Evolutionary conservation across 2,797 vertebrate genomes (phyloP).

Genomic region (Columba guinea): DNA sequence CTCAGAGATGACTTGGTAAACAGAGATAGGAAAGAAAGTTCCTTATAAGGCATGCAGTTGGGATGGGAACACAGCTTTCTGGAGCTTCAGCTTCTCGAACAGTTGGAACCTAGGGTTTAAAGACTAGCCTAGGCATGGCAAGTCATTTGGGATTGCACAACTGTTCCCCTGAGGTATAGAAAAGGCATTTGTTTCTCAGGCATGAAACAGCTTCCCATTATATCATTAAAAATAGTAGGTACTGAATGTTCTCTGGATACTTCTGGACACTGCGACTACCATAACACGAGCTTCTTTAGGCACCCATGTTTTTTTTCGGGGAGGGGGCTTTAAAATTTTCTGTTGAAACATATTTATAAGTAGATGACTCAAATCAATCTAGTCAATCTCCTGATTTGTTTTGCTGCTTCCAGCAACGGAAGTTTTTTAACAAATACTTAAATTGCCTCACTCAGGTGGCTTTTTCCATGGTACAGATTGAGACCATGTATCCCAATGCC

Average conservation of each 20-base stretch:
- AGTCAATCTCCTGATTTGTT: neutral
- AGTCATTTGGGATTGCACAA: slow-evolving; percentile 2
- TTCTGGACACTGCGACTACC: neutral
- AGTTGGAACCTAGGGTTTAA: neutral
- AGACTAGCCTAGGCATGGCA: slow-evolving; percentile 31
- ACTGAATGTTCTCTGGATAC: slow-evolving; percentile 9
- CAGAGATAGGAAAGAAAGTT: neutral
- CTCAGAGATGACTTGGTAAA: rapidly evolving
- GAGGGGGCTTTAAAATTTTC: neutral
- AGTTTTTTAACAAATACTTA: neutral
- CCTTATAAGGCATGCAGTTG: neutral
- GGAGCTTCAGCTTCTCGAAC: neutral
- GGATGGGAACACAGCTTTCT: neutral
- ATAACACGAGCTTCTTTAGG: neutral
- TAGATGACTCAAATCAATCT: neutral
- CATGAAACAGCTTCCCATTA: slow-evolving; percentile 20
- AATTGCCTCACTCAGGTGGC: neutral
- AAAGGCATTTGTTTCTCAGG: slow-evolving; percentile 49
- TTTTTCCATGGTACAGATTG: neutral
- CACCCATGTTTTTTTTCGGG: neutral
- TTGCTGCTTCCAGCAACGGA: neutral
- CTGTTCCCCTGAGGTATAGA: slow-evolving; percentile 21
- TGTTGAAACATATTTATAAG: neutral
- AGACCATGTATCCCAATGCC: neutral
- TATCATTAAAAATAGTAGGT: slow-evolving; percentile 35